Conservation (phyloP, 2,888 invertebrate species). For the Aphelenchoides bicaudatus region DNA sequence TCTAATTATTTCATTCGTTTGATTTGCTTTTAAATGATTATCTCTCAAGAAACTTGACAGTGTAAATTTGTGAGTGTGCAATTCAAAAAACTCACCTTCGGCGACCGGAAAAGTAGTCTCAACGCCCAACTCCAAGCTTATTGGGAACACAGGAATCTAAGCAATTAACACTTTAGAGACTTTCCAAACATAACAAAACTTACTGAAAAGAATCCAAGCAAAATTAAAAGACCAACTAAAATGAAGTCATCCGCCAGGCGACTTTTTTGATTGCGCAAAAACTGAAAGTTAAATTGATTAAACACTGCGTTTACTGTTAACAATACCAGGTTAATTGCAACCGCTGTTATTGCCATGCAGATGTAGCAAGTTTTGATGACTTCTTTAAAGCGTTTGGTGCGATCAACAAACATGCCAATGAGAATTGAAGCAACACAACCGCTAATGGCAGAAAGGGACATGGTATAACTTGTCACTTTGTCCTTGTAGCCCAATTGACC, state of each 20-base stretch:
- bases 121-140: conserved; percentile 49
- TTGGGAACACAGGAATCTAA: conserved; percentile 44
- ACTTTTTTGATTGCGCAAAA: conserved; percentile 24
- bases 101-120: conserved; percentile 55
- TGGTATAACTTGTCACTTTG: conserved; percentile 28
- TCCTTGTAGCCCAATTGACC: conserved; percentile 27
- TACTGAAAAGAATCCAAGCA: conserved; percentile 26
- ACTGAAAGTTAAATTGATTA: conserved; percentile 25
- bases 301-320: conserved; percentile 7
- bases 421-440: conserved; percentile 44
- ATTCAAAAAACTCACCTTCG: too few species aligned
- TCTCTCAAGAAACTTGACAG: too few species aligned
- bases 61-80: too few species aligned
- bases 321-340: conserved; percentile 37
- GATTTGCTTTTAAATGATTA: too few species aligned
- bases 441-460: conserved; percentile 35
- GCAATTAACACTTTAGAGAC: conserved; percentile 18
- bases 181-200: neutral
- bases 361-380: conserved; percentile 37
- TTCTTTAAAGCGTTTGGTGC: conserved; percentile 51
- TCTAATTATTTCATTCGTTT: too few species aligned
- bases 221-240: conserved; percentile 25
- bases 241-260: conserved; percentile 20
- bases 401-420: conserved; percentile 47
- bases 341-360: conserved; percentile 36